Evolutionary conservation across 2,797 vertebrate species (phyloP).

Genomic region (Falco peregrinus): DNA sequence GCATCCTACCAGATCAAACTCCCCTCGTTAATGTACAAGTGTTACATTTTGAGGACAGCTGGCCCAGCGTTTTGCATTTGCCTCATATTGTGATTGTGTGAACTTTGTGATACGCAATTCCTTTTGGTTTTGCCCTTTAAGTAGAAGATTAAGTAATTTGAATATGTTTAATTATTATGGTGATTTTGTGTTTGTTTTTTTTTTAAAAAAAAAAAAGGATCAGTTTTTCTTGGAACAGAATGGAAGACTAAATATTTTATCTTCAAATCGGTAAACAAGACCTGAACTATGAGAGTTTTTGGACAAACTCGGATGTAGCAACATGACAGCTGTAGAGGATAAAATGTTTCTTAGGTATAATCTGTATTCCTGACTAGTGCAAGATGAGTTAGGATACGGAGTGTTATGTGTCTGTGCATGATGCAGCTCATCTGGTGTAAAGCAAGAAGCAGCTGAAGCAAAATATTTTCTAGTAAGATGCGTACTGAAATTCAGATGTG

Average conservation of each 20-base stretch:
- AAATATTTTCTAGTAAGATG: neutral
- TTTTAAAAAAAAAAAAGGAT: neutral
- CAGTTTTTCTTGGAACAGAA: neutral
- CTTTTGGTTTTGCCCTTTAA: neutral
- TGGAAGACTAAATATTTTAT: neutral
- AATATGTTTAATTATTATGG: neutral
- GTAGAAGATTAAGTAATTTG: neutral
- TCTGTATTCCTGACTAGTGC: neutral
- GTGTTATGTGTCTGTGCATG: neutral
- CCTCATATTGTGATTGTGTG: neutral
- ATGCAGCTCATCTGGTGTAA: neutral
- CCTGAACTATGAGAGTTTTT: neutral
- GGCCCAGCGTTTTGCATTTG: neutral
- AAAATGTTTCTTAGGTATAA: neutral
- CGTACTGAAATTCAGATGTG: neutral
- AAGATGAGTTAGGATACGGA: neutral
- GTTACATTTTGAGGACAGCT: neutral
- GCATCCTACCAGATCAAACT: fast-evolving
- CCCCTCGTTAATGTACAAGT: neutral
- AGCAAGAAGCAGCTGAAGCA: neutral
- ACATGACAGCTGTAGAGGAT: neutral
- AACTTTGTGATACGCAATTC: neutral
- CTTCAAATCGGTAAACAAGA: neutral
- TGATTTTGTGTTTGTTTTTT: neutral
- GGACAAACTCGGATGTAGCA: neutral